phyloP scores from a whole-genome alignment of 2,888 invertebrate species.

The Yponomeuta sedellus region DNA sequence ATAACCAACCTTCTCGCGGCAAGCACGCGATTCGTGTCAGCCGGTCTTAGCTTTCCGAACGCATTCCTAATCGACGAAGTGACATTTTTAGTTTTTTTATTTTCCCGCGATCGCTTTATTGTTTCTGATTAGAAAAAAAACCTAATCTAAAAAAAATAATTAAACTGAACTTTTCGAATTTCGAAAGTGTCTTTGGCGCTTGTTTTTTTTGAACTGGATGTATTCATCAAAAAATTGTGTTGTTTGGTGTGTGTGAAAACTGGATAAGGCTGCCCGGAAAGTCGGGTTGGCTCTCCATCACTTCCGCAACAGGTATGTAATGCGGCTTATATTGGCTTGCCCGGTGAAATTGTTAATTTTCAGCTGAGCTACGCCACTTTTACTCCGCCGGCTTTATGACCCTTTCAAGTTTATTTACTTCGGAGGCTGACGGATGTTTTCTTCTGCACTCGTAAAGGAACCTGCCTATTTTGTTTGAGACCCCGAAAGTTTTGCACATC shows the following conservation, averaged over 20 bases:
- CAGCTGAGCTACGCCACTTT: slow-evolving; percentile 2
- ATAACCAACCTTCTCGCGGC: slow-evolving; percentile 51
- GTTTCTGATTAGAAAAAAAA: too few relatives aligned
- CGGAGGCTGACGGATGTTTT: not conserved
- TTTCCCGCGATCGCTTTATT: too few relatives aligned
- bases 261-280: slow-evolving; percentile 46
- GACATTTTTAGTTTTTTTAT: not conserved
- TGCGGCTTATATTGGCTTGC: slow-evolving; percentile 20
- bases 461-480: not conserved
- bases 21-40: slow-evolving; percentile 36
- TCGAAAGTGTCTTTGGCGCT: slow-evolving; percentile 19
- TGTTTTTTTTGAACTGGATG: slow-evolving; percentile 1
- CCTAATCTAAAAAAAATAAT: too few relatives aligned
- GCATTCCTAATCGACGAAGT: slow-evolving; percentile 15
- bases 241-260: slow-evolving; percentile 48
- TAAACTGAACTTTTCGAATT: slow-evolving; percentile 22
- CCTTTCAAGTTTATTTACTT: not conserved
- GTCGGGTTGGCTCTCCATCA: slow-evolving; percentile 50
- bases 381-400: not conserved
- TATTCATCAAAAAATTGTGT: not conserved
- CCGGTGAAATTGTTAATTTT: slow-evolving; percentile 25
- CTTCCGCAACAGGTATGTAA: slow-evolving; percentile 54
- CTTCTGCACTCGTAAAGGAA: not conserved
- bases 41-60: slow-evolving; percentile 18
- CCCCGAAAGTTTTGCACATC: not conserved